Conservation (phyloP, 2,888 invertebrate genomes). For the Bombylius discolor region DNA sequence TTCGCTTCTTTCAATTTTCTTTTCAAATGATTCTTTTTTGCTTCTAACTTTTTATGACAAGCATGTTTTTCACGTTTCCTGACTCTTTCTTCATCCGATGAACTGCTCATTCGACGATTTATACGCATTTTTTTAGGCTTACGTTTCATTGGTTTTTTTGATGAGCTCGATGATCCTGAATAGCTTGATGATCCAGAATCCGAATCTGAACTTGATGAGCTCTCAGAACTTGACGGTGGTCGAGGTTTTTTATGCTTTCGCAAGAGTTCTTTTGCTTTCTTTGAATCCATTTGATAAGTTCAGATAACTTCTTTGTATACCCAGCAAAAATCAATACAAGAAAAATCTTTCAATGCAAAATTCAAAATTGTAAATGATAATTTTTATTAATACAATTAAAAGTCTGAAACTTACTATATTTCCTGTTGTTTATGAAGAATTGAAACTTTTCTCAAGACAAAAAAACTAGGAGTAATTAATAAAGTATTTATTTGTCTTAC, state of each 20-base stretch:
- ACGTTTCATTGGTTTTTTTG: conserved; percentile 14
- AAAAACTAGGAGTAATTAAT: no score
- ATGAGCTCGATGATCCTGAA: conserved; percentile 30
- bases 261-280: conserved; percentile 31
- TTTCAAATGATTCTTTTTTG: conserved; percentile 32
- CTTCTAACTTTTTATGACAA: conserved; percentile 32
- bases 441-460: no score
- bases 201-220: conserved; percentile 27
- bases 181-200: conserved; percentile 28
- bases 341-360: no score
- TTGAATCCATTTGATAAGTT: conserved; percentile 24
- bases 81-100: conserved; percentile 44
- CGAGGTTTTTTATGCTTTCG: conserved; percentile 32
- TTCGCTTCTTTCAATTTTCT: conserved; percentile 33
- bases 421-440: no score
- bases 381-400: no score
- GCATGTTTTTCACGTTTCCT: conserved; percentile 33
- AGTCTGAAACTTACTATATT: no score
- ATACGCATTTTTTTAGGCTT: conserved; percentile 2
- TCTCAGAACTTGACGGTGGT: conserved; percentile 30
- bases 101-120: conserved; percentile 43
- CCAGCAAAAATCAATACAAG: no score
- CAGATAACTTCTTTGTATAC: no score
- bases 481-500: no score
- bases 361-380: no score